These are phyloP conservation scores for Nesometra sesokonis DNA, from an alignment of 35 echinoderm and acorn worm genomes.

Conservation along the genomic window DNA sequence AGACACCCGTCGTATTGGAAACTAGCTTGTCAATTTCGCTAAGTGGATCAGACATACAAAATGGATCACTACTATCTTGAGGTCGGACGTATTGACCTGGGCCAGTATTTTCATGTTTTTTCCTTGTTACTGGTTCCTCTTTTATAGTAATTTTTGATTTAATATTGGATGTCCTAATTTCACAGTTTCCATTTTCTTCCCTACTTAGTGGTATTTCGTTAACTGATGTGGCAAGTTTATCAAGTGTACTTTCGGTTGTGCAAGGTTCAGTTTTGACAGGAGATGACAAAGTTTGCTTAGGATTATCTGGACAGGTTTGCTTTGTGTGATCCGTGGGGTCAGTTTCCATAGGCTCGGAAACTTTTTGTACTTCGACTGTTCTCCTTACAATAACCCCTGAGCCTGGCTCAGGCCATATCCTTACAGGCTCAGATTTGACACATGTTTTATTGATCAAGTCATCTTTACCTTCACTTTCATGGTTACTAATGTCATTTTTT, in stretches of 20 bases:
- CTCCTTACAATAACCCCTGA: neutral
- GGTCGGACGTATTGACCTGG: neutral
- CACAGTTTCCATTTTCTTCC: neutral
- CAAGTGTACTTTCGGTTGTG: neutral
- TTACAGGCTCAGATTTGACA: neutral
- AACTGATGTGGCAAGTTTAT: neutral
- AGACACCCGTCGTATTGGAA: slow-evolving; percentile 18
- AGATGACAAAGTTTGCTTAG: neutral
- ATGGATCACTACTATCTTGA: neutral
- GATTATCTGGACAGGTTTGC: neutral
- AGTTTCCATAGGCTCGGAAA: neutral
- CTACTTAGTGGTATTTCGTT: neutral
- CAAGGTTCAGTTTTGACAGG: neutral
- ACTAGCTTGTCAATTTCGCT: slow-evolving; percentile 44
- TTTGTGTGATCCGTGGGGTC: neutral
- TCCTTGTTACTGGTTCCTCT: neutral
- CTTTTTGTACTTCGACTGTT: neutral
- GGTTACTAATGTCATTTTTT: neutral
- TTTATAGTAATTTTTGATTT: neutral
- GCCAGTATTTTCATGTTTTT: neutral
- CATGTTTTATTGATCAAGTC: neutral
- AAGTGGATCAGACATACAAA: slow-evolving; percentile 24
- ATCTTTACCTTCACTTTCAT: neutral
- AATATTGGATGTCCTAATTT: neutral
- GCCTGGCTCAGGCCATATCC: neutral